Evolutionary conservation across 1,140 invertebrate genomes (phyloP), one percentile per base, ranked within the genome.

Genomic region (Aradophagus sp.): DNA sequence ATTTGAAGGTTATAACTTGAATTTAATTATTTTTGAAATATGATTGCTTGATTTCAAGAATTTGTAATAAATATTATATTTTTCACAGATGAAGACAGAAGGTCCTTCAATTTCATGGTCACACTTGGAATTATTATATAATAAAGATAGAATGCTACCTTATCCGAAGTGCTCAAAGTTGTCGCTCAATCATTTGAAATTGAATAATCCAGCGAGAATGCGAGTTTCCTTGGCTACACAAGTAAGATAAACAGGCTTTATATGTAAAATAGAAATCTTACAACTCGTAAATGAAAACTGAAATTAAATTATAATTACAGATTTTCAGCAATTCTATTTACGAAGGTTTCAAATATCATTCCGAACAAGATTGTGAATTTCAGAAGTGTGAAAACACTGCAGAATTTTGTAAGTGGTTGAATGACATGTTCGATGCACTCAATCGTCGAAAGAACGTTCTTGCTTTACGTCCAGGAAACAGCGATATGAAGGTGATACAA

Each of bases 201-300:
- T 56, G 10, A 58, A 23, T 3, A 56, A 45, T 42, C 14, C 59
- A 20, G 26, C 23, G 0, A 70, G 65, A 56, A 70, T 70, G 52
- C 39, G 50, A 2, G 67, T 70, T 8, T 34, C 47, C 0, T 52
- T 70, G n/a, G 42, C 67, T n/a, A 38, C 32, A 6, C 67, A 70
- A 27, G 67, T 70, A 56, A 15, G n/a, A n/a, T n/a, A n/a, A n/a
- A n/a, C n/a, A n/a, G n/a, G n/a, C n/a, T n/a, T n/a, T n/a, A n/a
- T n/a, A n/a, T n/a, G n/a, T n/a, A n/a, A n/a, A n/a, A n/a, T n/a
- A n/a, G n/a, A n/a, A n/a, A n/a, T n/a, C n/a, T 23, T 19, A n/a
- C n/a, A n/a, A n/a, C n/a, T n/a, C n/a, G n/a, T n/a, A n/a, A n/a
- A n/a, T n/a, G n/a, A n/a, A n/a, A n/a, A n/a, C n/a, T n/a, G n/a